Base-by-base conservation (phyloP, 2,113 vertebrate species). In the Coturnix japonica region DNA sequence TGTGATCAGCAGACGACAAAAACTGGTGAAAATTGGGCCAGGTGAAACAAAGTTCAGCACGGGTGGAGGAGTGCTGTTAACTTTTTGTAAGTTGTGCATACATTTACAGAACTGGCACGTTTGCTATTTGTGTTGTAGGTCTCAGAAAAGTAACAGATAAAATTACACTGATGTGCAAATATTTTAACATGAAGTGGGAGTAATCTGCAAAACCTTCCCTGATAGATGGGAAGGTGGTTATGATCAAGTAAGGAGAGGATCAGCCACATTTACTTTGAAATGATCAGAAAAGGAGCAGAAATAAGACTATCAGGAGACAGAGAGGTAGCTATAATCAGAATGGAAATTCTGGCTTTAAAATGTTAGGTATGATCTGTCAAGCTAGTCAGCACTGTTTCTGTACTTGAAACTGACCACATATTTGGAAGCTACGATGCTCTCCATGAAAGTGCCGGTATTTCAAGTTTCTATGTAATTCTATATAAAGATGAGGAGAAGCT, bases 71-170 rank as follows among this genome's bases (percentile, higher is more conserved):
- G 14, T 54, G 21, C 73, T 69, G 5, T 11, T 65, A 9, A 23
- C 28, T 60, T 51, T 54, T 49, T 35, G 65, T 13, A 66, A 21
- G 11, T 37, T 80, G 11, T 31, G 31, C 2, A 0, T 60, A 23
- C 31, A 1, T 2, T 77, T 44, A 17, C 2, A 25, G 11, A 69
- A 70, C 1, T 13, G 28, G 25, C 13, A 3, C 21, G 3, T 70
- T 84, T 77, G 21, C 35, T 37, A 9, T 30, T 81, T 69, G 56
- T 0, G 2, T 30, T 87, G 17, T 70, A 5, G 56, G 30, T 33
- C 54, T 70, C 23, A 14, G 35, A 70, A 81, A 17, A 57, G 51
- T 19, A 91, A 46, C 11, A 49, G 31, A 47, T 3, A 8, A 0
- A 67, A 26, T 44, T 28, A 35, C 4, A 33, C 9, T 56, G 13